Evolutionary conservation across 2,888 invertebrate species (phyloP).

Genomic region (Drosophila aldrichi): DNA sequence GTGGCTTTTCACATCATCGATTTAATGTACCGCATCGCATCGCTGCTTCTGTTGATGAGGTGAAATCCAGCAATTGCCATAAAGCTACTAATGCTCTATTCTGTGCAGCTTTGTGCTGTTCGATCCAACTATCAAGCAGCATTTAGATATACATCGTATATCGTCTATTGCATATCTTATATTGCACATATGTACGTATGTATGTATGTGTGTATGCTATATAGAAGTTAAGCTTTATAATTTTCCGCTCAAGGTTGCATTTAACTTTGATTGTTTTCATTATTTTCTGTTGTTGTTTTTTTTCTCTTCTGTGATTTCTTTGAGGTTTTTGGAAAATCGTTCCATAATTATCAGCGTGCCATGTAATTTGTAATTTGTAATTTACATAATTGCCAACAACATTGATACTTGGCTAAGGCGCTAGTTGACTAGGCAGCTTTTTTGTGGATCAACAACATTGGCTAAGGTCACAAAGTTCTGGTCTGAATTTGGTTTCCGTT

Average conservation of each 20-base stretch:
- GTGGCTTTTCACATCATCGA: conserved; percentile 80
- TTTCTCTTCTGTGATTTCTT: conserved; percentile 50
- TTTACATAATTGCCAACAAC: conserved; percentile 70
- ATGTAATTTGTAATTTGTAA: conserved; percentile 80
- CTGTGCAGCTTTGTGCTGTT: conserved; percentile 31
- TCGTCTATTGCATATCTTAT: conserved; percentile 7
- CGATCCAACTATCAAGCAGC: conserved; percentile 31
- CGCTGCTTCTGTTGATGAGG: conserved; percentile 84
- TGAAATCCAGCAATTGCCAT: conserved; percentile 79
- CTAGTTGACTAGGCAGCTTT: conserved; percentile 31
- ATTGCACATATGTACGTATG: too few relatives aligned
- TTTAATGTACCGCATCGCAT: conserved; percentile 72
- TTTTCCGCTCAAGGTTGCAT: conserved; percentile 73
- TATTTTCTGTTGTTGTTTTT: not conserved
- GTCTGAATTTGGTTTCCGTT: conserved; percentile 54
- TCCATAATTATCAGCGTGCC: conserved; percentile 76
- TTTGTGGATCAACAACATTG: conserved; percentile 70
- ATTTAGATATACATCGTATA: conserved; percentile 30
- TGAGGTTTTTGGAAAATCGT: conserved; percentile 75
- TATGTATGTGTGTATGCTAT: not conserved
- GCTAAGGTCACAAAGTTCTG: conserved; percentile 58
- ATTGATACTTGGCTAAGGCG: conserved; percentile 33
- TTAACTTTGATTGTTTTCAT: conserved; percentile 60
- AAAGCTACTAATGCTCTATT: conserved; percentile 45
- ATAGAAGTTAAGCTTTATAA: conserved; percentile 30